These are phyloP conservation scores for Caenorhabditis sp. DNA, from an alignment of 2,888 invertebrate genomes.

Conservation along the genomic window DNA sequence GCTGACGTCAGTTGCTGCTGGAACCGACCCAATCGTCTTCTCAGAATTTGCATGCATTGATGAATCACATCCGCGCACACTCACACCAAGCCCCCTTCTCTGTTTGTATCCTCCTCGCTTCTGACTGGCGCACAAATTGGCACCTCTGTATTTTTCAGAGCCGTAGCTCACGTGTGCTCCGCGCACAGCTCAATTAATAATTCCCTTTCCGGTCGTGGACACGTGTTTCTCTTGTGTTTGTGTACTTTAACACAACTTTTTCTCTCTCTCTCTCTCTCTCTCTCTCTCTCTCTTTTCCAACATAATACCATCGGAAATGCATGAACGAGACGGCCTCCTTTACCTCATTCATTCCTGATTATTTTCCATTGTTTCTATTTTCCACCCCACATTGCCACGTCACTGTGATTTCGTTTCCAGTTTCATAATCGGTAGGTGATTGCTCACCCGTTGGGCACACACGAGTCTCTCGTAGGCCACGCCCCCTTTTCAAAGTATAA, in stretches of 20 bases:
- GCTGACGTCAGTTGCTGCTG: background rate
- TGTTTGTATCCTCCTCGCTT: background rate
- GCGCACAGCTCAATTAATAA: slow-evolving; percentile 13
- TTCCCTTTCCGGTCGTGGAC: too few relatives aligned
- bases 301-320: slow-evolving; percentile 22
- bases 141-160: too few relatives aligned
- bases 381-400: background rate
- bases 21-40: too few relatives aligned
- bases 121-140: background rate
- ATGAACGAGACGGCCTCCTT: slow-evolving; percentile 5
- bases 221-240: too few relatives aligned
- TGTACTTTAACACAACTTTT: slow-evolving; percentile 4
- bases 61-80: too few relatives aligned
- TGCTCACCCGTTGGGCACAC: slow-evolving; percentile 2
- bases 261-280: too few relatives aligned
- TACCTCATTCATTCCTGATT: slow-evolving; percentile 31
- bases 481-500: slow-evolving; percentile 21
- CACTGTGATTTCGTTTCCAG: slow-evolving; percentile 1
- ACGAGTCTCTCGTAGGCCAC: slow-evolving; percentile 21
- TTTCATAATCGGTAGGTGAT: background rate
- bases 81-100: background rate
- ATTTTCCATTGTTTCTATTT: slow-evolving; percentile 12
- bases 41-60: background rate
- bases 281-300: slow-evolving; percentile 4
- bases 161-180: background rate